Evolutionary conservation across 53 echinoderm and acorn worm genomes (phyloP).

Genomic region (Arbacia lixula): DNA sequence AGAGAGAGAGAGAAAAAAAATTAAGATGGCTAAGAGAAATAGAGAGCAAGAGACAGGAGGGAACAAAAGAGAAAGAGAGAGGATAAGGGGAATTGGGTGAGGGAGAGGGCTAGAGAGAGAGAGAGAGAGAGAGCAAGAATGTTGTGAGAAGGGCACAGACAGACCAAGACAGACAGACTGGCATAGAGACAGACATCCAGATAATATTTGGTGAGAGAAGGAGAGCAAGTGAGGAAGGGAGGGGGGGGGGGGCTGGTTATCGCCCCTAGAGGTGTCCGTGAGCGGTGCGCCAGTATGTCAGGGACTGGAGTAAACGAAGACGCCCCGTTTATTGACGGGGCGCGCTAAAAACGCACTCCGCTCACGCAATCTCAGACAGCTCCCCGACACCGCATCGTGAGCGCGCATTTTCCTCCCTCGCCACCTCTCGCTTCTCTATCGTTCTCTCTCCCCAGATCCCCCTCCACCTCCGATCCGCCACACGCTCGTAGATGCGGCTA

Average conservation of each 20-base stretch:
- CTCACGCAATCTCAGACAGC: conserved; percentile 40
- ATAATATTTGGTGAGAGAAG: too few species aligned
- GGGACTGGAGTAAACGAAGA: conserved; percentile 34
- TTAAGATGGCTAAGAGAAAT: too few species aligned
- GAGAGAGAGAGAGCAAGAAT: too few species aligned
- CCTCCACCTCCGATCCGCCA: background rate
- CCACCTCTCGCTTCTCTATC: too few species aligned
- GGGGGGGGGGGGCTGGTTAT: conserved; percentile 3
- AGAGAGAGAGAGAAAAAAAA: background rate
- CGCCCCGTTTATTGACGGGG: conserved; percentile 51
- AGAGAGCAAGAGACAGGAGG: too few species aligned
- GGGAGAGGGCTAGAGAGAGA: too few species aligned
- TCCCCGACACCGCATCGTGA: conserved; percentile 26
- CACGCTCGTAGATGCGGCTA: background rate
- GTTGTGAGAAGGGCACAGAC: background rate
- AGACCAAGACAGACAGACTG: too few species aligned
- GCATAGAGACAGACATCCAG: too few species aligned
- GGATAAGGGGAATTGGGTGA: too few species aligned
- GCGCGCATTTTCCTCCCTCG: conserved; percentile 40
- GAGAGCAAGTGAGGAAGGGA: too few species aligned
- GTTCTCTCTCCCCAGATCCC: too few species aligned
- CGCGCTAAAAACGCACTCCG: conserved; percentile 21
- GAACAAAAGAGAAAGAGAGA: too few species aligned
- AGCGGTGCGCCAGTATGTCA: conserved; percentile 26
- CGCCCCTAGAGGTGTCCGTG: conserved; percentile 26